phyloP scores from a whole-genome alignment of 2,888 invertebrate genomes.

The Bugulina stolonifera region DNA sequence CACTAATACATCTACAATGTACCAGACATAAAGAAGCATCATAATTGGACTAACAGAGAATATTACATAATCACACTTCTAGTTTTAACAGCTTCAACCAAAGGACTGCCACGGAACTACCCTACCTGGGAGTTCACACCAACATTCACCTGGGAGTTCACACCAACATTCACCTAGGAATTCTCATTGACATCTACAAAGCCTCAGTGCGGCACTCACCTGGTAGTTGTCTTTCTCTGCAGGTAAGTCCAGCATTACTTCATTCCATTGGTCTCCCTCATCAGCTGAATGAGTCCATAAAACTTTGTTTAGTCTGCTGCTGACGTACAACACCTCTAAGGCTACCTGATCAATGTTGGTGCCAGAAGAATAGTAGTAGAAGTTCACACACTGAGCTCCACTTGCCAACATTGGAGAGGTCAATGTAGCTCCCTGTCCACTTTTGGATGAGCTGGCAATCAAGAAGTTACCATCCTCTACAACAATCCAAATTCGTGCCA shows the following conservation, averaged over 20 bases:
- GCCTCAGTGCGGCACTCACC: too few relatives aligned
- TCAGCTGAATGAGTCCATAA: constrained; percentile 6
- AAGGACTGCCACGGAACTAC: neutral
- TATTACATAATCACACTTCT: neutral
- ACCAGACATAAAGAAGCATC: too few relatives aligned
- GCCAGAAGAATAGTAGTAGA: constrained; percentile 2
- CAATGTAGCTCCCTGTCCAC: neutral
- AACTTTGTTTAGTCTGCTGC: neutral
- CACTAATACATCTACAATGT: too few relatives aligned
- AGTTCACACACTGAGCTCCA: neutral
- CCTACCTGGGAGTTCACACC: neutral
- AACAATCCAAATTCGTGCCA: too few relatives aligned
- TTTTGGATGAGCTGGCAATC: neutral
- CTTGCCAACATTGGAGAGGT: neutral
- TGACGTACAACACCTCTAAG: neutral
- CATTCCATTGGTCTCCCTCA: neutral
- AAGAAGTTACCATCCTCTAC: neutral
- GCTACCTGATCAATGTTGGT: neutral
- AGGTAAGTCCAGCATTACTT: neutral
- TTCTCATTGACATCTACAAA: too few relatives aligned
- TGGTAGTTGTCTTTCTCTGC: neutral
- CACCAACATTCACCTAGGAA: too few relatives aligned
- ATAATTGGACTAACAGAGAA: neutral
- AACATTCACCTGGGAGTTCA: too few relatives aligned
- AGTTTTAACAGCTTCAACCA: neutral